Evolutionary conservation across 2,797 vertebrate genomes (phyloP), one percentile per base, ranked within the genome.

Genomic region (Danio jaintianensis): DNA sequence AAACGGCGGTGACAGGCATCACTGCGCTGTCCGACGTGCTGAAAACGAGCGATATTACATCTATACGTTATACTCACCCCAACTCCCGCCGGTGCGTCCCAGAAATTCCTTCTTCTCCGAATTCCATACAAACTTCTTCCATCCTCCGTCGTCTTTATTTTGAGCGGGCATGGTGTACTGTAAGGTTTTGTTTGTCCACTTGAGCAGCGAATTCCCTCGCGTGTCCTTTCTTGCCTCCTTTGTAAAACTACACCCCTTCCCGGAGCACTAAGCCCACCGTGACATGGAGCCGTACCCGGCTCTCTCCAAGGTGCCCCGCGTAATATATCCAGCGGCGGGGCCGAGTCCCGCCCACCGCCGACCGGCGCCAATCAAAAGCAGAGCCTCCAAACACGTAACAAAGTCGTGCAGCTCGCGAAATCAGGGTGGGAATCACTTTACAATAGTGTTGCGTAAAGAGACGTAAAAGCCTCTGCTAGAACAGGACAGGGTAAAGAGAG

Each of bases 121-220:
- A 87, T 98, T 91, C 96, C 96, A 99, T 83, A 98, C 48, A 83
- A 96, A 97, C 92, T 93, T 94, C 94, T 97, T 97, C 97, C 96
- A 98, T 16, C 96, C 94, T 63, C 96, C 96, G 1, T 96, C 96
- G 0, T 96, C 96, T 91, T 96, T 96, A 68, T 96, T 96, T 0
- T 93, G 93, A 80, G 94, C 87, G 48, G 97, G 92, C 97, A 98
- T 98, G 7, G 6, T 80, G 85, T 22, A 36, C 12, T 36, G 22
- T 22, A 13, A 36, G 6, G 53, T 71, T 79, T 79, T 77, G 69
- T 29, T 76, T 83, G 36, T 78, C n/a, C 47, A 6, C 38, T 53
- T 63, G 0, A 8, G 45, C 43, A 63, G 38, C 10, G 68, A 67
- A 18, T n/a, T 52, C 55, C 62, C 36, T 73, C 48, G 16, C 48